Percentiles rank a stretch among this genome's conserved stretches.
phyloP scores from a whole-genome alignment of 2,113 vertebrate genomes.

The Scopus umbretta region DNA sequence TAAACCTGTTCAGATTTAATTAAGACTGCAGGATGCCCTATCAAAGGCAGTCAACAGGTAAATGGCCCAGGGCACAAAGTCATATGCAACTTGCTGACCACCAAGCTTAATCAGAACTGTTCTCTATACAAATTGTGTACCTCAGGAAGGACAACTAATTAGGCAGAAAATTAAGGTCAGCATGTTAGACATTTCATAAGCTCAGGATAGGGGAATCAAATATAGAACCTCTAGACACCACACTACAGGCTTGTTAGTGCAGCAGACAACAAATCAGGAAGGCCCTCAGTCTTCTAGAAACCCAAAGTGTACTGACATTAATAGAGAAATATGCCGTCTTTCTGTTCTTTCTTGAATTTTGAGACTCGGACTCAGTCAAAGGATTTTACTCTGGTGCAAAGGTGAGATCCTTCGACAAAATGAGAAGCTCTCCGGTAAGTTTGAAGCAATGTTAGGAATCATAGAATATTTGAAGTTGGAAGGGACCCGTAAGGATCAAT shows the following conservation, averaged over 20 bases:
- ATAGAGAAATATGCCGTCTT: background rate
- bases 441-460: background rate
- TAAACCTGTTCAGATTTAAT: background rate
- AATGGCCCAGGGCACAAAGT: background rate
- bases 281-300: background rate
- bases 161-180: slow-evolving; percentile 9
- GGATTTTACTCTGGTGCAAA: background rate
- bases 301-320: background rate
- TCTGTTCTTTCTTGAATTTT: background rate
- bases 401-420: background rate
- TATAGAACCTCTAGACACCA: background rate
- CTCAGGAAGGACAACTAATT: background rate
- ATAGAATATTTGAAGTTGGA: background rate
- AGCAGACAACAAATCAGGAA: background rate
- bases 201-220: background rate
- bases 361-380: background rate
- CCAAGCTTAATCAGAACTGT: background rate
- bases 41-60: background rate
- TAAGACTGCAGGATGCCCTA: background rate
- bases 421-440: background rate
- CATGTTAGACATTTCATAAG: background rate
- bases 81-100: background rate
- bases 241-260: background rate
- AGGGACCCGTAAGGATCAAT: background rate
- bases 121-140: background rate